Conservation (phyloP, 2,888 invertebrate species). For the Axea sp. region DNA sequence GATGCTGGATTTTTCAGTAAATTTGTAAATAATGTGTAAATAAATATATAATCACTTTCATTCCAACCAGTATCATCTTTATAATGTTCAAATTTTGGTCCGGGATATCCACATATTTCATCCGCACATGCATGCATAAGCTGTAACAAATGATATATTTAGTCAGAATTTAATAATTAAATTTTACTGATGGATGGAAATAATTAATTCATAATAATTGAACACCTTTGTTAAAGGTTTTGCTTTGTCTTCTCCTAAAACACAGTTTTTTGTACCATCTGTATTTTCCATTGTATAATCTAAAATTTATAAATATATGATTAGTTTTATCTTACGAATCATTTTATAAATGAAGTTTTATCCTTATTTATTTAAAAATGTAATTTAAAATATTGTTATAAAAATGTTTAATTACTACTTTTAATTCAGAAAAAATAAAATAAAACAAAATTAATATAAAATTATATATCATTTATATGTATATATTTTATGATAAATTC, state of each 20-base stretch:
- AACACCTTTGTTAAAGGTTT: constrained; percentile 65
- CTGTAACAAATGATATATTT: constrained; percentile 63
- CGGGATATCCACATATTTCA: constrained; percentile 74
- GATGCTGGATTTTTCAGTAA: constrained; percentile 69
- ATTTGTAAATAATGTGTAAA: constrained; percentile 66
- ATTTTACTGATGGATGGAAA: too few relatives aligned
- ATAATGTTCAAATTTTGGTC: constrained; percentile 68
- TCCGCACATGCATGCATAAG: constrained; percentile 74
- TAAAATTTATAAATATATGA: neutral
- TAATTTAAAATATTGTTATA: too few relatives aligned
- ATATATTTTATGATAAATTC: too few relatives aligned
- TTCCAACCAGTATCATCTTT: constrained; percentile 69
- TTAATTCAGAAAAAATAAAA: too few relatives aligned
- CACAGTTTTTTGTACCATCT: constrained; percentile 59
- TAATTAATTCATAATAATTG: too few relatives aligned
- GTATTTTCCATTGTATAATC: constrained; percentile 1
- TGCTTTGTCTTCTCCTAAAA: constrained; percentile 66
- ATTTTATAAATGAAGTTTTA: too few relatives aligned
- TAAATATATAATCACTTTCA: constrained; percentile 68
- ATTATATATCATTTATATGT: too few relatives aligned
- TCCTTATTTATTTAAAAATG: too few relatives aligned
- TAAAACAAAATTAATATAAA: too few relatives aligned
- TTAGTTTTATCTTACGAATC: too few relatives aligned
- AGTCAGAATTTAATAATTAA: neutral
- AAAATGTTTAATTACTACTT: too few relatives aligned